Base-by-base conservation (phyloP, 64 coral and sea anemone genomes). In the Orbicella faveolata region DNA sequence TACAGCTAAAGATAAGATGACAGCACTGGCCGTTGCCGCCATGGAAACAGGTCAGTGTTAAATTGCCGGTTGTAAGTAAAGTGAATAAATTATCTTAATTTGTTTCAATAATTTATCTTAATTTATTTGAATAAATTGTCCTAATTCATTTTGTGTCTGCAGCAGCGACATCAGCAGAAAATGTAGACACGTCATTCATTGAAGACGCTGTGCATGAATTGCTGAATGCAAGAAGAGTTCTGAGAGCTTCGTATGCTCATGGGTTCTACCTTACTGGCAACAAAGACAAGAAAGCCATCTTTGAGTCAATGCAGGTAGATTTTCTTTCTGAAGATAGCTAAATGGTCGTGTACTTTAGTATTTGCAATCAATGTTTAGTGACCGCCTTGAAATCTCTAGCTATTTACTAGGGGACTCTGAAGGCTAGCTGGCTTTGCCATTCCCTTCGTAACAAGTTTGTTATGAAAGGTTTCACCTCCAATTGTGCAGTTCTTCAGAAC, bases 1-100 rank as follows among this genome's bases (percentile, higher is more conserved):
- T 34, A 91, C 96, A 61, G 96, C 96, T 13, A 98, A 98, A 63
- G 91, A 95, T 73, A 98, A 98, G 63, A 98, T 98, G 96, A 83
- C 90, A 7, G 79, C 93, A n/a, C 74, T 98, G 21, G 96, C 96
- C 52, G 36, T 95, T 33, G 94, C 93, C 69, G 96, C 96, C 19
- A 78, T 90, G 37, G 96, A 95, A 91, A 95, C 94, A 80, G 96
- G 96, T 98, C 17, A 59, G 90, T 59, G 55, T 36, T n/a, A 6
- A 48, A 48, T 2, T 5, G 44, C 7, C 4, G 64, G 9, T 15
- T 15, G 12, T 6, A 34, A 4, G 15, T 10, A 59, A 30, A 48
- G 0, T 48, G 44, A 48, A 6, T 48, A 48, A 48, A 48, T 48
- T 48, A 48, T 48, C 44, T 2, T 48, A 30, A 30, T 30, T 30